These are phyloP conservation scores for Tamandua tetradactyla DNA, from an alignment of 2,797 vertebrate genomes.

Conservation along the genomic window DNA sequence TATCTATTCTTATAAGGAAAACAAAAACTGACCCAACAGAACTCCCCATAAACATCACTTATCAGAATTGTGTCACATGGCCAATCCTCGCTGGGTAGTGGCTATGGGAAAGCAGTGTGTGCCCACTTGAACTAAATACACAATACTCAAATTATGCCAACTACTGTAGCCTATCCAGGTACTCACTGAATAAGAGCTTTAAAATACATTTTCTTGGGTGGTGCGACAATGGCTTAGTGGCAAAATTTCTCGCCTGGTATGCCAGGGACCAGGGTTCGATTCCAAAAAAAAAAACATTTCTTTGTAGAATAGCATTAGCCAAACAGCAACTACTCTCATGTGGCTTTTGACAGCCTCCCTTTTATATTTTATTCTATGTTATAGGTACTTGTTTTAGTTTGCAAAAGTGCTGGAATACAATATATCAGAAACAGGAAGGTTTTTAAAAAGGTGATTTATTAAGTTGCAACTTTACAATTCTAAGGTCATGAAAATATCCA, in stretches of 20 bases:
- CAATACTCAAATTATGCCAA: conserved; percentile 13
- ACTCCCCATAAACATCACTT: background rate
- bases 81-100: background rate
- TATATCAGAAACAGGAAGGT: too few relatives aligned
- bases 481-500: too few relatives aligned
- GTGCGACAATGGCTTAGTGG: too few relatives aligned
- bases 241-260: too few relatives aligned
- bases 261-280: too few relatives aligned
- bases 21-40: background rate
- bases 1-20: conserved; percentile 8
- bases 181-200: background rate
- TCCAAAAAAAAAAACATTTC: too few relatives aligned
- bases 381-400: too few relatives aligned
- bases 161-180: background rate
- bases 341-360: background rate
- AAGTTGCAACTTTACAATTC: too few relatives aligned
- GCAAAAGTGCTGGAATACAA: too few relatives aligned
- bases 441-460: too few relatives aligned
- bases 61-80: background rate
- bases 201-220: conserved; percentile 51
- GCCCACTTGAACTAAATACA: background rate
- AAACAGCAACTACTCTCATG: background rate
- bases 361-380: conserved; percentile 54
- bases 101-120: background rate
- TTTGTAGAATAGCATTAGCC: background rate